phyloP scores from a whole-genome alignment of 2,797 vertebrate species.

The Spinibarbus caldwelli region DNA sequence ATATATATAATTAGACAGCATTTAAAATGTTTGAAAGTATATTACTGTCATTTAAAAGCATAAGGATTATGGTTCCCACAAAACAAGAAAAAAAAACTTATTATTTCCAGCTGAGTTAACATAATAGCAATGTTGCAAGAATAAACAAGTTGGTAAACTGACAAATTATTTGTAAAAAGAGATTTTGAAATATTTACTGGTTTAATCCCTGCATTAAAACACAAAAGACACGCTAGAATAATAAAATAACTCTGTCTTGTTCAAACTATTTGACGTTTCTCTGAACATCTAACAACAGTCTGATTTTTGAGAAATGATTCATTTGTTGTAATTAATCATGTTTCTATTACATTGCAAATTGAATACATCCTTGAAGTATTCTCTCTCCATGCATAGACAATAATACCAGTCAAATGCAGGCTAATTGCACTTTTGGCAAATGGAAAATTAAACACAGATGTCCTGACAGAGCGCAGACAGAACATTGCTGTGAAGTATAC shows the following conservation, averaged over 20 bases:
- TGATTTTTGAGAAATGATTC: neutral
- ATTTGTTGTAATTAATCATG: conserved; percentile 17
- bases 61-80: neutral
- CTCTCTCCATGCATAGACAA: conserved; percentile 8
- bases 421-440: conserved; percentile 53
- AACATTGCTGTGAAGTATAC: conserved; percentile 21
- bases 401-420: conserved; percentile 40
- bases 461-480: conserved; percentile 37
- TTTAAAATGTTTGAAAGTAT: neutral
- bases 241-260: neutral
- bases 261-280: neutral
- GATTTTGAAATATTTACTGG: neutral
- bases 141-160: neutral
- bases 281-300: neutral
- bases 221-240: neutral
- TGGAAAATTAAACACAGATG: conserved; percentile 56
- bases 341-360: conserved; percentile 1
- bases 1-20: neutral
- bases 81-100: neutral
- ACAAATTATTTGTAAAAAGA: neutral
- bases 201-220: neutral
- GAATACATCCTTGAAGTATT: conserved; percentile 13
- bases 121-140: neutral
- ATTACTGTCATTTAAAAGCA: neutral
- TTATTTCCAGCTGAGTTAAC: neutral